Conservation (phyloP, 2,888 invertebrate species). For the Dorcus hopei region DNA sequence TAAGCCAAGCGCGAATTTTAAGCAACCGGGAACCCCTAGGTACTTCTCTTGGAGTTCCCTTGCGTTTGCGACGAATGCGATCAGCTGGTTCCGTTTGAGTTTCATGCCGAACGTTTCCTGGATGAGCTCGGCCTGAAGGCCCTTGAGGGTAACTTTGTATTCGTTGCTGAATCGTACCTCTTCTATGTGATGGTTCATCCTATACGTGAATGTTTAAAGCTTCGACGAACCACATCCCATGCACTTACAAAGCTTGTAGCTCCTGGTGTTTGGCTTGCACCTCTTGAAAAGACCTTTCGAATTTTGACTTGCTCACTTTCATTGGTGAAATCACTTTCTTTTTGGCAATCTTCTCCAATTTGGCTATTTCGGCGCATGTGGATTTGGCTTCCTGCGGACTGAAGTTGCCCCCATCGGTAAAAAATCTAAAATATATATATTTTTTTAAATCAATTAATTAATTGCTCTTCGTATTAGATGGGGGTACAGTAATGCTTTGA, state of each 20-base stretch:
- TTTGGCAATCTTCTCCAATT: constrained; percentile 17
- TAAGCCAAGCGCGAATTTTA: too few species aligned
- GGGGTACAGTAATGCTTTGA: constrained; percentile 7
- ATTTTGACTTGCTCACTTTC: constrained; percentile 12
- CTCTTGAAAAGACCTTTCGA: constrained; percentile 10
- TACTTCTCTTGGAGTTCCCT: too few species aligned
- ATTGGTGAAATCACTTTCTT: constrained; percentile 10
- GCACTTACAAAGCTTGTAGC: not conserved
- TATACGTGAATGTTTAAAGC: too few species aligned
- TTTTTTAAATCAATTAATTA: not conserved
- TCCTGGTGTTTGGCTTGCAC: not conserved
- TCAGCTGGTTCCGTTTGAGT: too few species aligned
- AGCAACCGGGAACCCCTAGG: too few species aligned
- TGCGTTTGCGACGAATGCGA: too few species aligned
- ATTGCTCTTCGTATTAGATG: not conserved
- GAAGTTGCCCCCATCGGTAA: constrained; percentile 38
- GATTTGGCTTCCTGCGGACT: constrained; percentile 30
- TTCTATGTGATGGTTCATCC: too few species aligned
- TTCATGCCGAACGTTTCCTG: too few species aligned
- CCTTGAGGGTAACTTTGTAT: too few species aligned
- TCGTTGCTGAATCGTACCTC: too few species aligned
- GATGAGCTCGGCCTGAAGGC: too few species aligned
- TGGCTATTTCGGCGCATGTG: constrained; percentile 12
- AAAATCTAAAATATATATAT: constrained; percentile 31
- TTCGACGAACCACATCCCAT: too few species aligned